These are phyloP conservation scores for Sitta carolinensis DNA, from an alignment of 2,797 vertebrate genomes.

Conservation along the genomic window DNA sequence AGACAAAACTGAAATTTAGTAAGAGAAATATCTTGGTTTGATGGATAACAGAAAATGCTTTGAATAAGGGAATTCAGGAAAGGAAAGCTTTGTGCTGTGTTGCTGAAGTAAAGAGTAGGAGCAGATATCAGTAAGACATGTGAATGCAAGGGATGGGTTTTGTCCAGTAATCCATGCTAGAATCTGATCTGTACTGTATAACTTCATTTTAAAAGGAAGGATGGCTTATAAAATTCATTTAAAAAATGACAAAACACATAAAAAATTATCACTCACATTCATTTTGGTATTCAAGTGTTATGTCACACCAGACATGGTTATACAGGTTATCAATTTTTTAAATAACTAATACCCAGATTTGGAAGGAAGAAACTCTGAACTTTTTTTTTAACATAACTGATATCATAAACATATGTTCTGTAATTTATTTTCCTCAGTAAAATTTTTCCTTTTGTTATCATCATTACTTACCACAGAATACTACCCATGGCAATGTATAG, in stretches of 20 bases:
- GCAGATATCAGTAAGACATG: neutral
- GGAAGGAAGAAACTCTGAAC: neutral
- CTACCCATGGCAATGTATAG: neutral
- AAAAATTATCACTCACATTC: neutral
- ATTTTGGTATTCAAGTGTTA: neutral
- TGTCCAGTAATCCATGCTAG: neutral
- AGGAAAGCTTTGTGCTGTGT: neutral
- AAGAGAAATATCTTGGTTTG: neutral
- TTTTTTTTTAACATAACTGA: neutral
- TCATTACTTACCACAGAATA: neutral
- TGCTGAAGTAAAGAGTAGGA: neutral
- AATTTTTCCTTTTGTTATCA: neutral
- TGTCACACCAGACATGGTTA: neutral
- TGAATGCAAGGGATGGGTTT: neutral
- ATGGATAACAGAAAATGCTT: neutral
- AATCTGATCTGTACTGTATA: neutral
- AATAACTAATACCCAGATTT: neutral
- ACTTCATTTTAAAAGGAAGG: neutral
- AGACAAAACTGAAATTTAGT: neutral
- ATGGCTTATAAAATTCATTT: neutral
- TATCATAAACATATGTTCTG: neutral
- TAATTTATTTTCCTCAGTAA: neutral
- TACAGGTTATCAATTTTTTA: neutral
- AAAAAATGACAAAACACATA: neutral
- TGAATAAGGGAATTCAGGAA: neutral